These are phyloP conservation scores for Notoglanidium macrostoma DNA, from an alignment of 2,797 vertebrate genomes.

Conservation along the genomic window DNA sequence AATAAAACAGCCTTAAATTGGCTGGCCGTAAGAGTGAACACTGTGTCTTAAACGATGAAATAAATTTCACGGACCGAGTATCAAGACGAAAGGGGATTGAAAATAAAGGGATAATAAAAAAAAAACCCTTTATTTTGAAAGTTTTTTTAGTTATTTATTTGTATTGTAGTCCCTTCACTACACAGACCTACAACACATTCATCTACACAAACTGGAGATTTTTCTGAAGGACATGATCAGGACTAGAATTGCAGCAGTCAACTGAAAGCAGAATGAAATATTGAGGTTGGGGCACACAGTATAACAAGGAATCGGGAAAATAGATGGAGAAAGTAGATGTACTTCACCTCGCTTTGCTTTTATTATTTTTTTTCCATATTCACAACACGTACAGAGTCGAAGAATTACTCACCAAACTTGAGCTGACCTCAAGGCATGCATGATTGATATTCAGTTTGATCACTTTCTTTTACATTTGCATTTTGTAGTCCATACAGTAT, in stretches of 20 bases:
- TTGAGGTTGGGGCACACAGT: background rate
- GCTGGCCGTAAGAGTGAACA: background rate
- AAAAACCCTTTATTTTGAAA: background rate
- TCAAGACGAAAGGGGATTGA: background rate
- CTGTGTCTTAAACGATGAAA: background rate
- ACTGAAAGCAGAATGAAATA: background rate
- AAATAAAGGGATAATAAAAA: background rate
- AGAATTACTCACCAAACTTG: background rate
- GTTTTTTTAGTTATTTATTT: background rate
- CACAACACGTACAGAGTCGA: background rate
- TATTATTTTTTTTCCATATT: background rate
- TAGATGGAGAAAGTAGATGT: background rate
- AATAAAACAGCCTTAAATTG: background rate
- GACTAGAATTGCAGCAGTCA: background rate
- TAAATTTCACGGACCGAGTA: background rate
- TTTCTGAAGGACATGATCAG: background rate
- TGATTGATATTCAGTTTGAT: background rate
- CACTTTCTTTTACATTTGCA: background rate
- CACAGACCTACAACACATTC: background rate
- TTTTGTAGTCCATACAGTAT: background rate
- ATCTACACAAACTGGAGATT: background rate
- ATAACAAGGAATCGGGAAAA: background rate
- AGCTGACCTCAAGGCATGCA: background rate
- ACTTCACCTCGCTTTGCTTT: background rate
- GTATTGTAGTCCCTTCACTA: background rate